Conservation (phyloP, 2,888 invertebrate genomes). For the Calameuta filiformis region DNA sequence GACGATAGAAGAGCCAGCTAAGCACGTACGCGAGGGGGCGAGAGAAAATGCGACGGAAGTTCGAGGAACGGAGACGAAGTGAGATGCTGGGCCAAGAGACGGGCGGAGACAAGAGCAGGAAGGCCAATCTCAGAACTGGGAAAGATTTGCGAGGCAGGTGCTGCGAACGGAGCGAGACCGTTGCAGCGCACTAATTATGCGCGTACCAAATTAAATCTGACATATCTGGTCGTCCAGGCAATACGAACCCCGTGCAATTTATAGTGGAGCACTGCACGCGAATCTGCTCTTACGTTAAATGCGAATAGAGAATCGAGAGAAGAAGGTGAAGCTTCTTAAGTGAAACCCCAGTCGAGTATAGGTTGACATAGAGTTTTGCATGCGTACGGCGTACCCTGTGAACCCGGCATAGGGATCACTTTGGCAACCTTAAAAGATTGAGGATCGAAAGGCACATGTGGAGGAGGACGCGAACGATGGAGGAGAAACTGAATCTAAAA, state of each 20-base stretch:
- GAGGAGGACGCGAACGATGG: background rate
- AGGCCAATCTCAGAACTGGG: constrained; percentile 27
- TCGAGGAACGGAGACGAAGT: constrained; percentile 14
- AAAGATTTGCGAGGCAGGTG: constrained; percentile 56
- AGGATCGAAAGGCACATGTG: no score
- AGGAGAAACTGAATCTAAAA: constrained; percentile 3
- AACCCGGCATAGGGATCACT: no score
- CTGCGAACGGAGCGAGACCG: constrained; percentile 62
- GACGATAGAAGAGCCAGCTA: constrained; percentile 22
- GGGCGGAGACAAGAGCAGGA: constrained; percentile 18
- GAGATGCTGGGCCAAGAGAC: constrained; percentile 14
- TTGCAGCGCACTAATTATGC: constrained; percentile 54
- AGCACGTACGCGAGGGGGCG: constrained; percentile 11
- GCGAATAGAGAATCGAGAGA: no score
- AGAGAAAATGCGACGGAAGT: constrained; percentile 8
- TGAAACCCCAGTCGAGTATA: no score
- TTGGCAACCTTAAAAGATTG: no score
- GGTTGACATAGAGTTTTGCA: no score
- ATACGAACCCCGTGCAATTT: constrained; percentile 35
- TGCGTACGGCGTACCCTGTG: no score
- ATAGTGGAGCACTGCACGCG: constrained; percentile 13
- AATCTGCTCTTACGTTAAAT: background rate
- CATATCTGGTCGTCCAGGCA: constrained; percentile 40
- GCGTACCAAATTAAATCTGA: constrained; percentile 60
- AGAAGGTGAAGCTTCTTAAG: no score